phyloP scores from a whole-genome alignment of 2,797 vertebrate species.

The Sebastes kiyomatsui region DNA sequence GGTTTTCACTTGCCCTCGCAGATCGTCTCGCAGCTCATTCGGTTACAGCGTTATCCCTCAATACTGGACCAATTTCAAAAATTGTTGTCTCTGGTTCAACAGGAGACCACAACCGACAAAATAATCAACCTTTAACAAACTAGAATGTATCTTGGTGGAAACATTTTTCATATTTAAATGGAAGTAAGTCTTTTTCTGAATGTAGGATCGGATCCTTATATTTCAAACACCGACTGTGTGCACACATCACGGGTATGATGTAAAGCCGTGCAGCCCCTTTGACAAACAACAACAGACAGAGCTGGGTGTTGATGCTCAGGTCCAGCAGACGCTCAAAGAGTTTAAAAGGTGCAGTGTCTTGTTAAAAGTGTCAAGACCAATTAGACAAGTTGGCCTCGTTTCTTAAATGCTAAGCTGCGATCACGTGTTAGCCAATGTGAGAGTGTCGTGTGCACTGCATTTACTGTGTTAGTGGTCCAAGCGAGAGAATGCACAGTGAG shows the following conservation, averaged over 20 bases:
- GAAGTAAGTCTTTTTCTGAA: background rate
- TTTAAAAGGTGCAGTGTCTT: conserved; percentile 55
- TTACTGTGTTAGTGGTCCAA: conserved; percentile 63
- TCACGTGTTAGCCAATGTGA: conserved; percentile 57
- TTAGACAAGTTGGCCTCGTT: conserved; percentile 54
- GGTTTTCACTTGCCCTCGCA: no score
- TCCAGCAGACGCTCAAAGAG: conserved; percentile 26
- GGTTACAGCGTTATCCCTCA: no score
- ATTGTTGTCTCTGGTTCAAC: background rate
- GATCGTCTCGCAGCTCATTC: no score
- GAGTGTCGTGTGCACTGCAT: conserved; percentile 23
- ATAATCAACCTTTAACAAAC: background rate
- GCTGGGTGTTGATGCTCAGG: background rate
- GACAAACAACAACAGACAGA: background rate
- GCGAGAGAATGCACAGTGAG: conserved; percentile 57
- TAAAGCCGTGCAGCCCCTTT: background rate
- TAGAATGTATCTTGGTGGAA: background rate
- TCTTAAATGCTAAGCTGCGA: conserved; percentile 65
- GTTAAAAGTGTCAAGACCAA: conserved; percentile 67
- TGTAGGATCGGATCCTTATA: background rate
- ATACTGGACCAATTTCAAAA: no score
- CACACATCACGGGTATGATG: background rate
- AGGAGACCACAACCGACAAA: background rate
- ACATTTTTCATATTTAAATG: conserved; percentile 1
- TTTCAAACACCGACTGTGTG: background rate